Conservation (phyloP, 2,113 vertebrate species). For the Siniperca knerii region DNA sequence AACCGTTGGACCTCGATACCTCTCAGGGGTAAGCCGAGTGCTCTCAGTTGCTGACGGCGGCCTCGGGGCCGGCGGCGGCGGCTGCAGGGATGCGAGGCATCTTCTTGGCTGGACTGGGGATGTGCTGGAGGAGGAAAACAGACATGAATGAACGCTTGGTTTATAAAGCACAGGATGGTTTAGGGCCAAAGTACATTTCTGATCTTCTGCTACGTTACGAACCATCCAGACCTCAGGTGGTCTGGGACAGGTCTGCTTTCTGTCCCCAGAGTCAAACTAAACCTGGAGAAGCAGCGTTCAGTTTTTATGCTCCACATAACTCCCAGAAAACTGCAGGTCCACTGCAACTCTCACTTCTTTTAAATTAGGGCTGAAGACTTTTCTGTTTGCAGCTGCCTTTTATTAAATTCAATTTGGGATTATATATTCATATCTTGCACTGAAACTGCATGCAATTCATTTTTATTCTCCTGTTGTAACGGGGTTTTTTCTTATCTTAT, state of each 20-base stretch:
- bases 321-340: no score
- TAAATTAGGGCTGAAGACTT: not conserved
- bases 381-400: not conserved
- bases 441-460: no score
- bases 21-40: slow-evolving; percentile 83
- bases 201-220: not conserved
- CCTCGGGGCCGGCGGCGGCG: slow-evolving; percentile 80
- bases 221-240: not conserved
- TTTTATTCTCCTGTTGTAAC: no score
- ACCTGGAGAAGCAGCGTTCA: no score
- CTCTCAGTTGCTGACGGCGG: slow-evolving; percentile 88
- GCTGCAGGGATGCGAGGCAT: slow-evolving; percentile 92
- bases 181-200: no score
- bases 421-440: no score
- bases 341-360: no score
- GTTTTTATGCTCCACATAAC: no score
- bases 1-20: slow-evolving; percentile 47
- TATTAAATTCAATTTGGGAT: not conserved
- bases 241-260: not conserved
- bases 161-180: not conserved
- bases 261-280: no score
- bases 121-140: slow-evolving; percentile 85
- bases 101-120: slow-evolving; percentile 97
- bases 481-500: no score
- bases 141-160: not conserved